These are phyloP conservation scores for Parazoanthus darwini DNA, from an alignment of 92 coral and sea anemone species.

Conservation along the genomic window DNA sequence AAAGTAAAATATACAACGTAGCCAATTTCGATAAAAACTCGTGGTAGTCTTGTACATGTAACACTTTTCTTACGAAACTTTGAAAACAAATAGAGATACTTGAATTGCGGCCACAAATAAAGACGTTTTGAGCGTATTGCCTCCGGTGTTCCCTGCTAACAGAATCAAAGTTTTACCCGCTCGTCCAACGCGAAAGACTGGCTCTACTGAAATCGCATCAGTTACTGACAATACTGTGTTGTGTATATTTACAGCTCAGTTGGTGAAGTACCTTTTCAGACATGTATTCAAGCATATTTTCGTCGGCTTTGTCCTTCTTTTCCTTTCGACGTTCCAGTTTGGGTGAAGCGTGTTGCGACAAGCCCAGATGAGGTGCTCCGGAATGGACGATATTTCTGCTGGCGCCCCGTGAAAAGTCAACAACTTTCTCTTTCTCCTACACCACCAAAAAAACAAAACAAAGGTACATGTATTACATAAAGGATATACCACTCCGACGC, in stretches of 20 bases:
- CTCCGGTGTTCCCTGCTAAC: too few species aligned
- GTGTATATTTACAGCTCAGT: background rate
- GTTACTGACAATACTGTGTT: background rate
- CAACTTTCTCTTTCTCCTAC: constrained; percentile 54
- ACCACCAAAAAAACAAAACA: background rate
- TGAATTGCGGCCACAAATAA: too few species aligned
- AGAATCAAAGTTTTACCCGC: too few species aligned
- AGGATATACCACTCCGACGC: background rate
- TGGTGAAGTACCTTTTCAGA: constrained; percentile 47
- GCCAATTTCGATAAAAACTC: too few species aligned
- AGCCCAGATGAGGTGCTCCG: constrained; percentile 62
- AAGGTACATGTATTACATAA: background rate
- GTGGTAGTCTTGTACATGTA: too few species aligned
- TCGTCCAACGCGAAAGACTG: too few species aligned
- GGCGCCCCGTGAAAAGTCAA: constrained; percentile 50
- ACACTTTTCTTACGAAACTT: too few species aligned
- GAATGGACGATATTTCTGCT: constrained; percentile 49
- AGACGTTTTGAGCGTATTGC: too few species aligned
- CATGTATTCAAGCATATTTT: constrained; percentile 71
- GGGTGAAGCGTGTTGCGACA: constrained; percentile 68
- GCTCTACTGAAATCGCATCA: too few species aligned
- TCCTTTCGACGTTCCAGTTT: constrained; percentile 50
- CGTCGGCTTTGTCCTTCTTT: constrained; percentile 65
- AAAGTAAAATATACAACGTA: too few species aligned
- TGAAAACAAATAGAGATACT: too few species aligned